Evolutionary conservation across 2,888 invertebrate genomes (phyloP), one percentile per base, ranked within the genome.

Genomic region (Lepidocyrtinus sp.): DNA sequence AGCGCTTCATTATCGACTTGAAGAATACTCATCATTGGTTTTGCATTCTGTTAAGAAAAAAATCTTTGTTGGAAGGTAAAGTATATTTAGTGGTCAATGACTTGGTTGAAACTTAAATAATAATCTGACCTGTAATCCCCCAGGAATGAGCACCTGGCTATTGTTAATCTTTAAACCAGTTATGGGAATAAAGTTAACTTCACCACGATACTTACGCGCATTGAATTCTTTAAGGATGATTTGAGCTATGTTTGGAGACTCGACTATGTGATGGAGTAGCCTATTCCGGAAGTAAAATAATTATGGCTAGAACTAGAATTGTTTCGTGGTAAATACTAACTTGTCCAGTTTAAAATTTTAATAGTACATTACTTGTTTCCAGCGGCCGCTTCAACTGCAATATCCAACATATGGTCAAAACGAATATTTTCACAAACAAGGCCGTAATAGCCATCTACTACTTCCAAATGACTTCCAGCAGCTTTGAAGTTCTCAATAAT

Each of bases 171-270:
- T 24, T 21, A 82, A 0, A 12, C 75, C 74, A 15, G 72, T 59
- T 5, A 81, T 26, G 12, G 79, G 65, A 25, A 84, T 69, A 45
- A 85, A 84, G 24, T 70, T 69, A 1, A 84, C 64, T 59, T 78
- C 84, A 0, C 84, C 84, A 1, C 50, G 65, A 0, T 77, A 45
- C 25, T 81, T 82, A 1, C 67, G 55, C 19, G 25, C 19, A 62
- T 85, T 85, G 59, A 83, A 85, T 61, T 78, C 82, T 9, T 19
- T 55, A 45, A 85, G 69, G 61, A 85, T 77, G 27, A 15, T 15
- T 67, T 67, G 21, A 17, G 82, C 68, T 5, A 82, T 46, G 19
- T 67, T 46, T 24, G 36, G 46, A 21, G 75, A 64, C 17, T 75
- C 25, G 2, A 85, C 85, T 12, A 85, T 64, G 61, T 84, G 84